These are phyloP conservation scores for Vandiemenella viatica DNA, from an alignment of 2,888 invertebrate genomes.

Conservation along the genomic window DNA sequence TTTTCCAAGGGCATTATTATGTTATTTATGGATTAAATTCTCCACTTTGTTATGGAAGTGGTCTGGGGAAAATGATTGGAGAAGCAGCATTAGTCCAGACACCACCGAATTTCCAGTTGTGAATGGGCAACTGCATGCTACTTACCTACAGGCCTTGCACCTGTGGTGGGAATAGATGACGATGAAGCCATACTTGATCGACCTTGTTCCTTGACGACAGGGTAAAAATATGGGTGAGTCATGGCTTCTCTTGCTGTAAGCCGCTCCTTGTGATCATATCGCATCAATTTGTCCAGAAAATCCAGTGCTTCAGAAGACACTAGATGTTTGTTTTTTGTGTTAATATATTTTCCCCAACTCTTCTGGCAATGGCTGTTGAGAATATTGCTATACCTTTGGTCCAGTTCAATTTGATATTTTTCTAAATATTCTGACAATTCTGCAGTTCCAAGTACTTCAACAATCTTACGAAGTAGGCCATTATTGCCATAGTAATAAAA, in stretches of 20 bases:
- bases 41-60: too few relatives aligned
- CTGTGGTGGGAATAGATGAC: constrained; percentile 59
- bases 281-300: constrained; percentile 95
- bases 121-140: constrained; percentile 43
- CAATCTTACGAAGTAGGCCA: constrained; percentile 97
- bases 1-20: too few relatives aligned
- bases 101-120: too few relatives aligned
- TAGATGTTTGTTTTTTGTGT: constrained; percentile 97
- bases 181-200: constrained; percentile 55
- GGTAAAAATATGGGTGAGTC: constrained; percentile 98
- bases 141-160: constrained; percentile 45
- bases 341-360: constrained; percentile 98
- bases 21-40: too few relatives aligned
- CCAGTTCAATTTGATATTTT: constrained; percentile 99
- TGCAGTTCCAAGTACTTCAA: constrained; percentile 98
- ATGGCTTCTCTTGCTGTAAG: constrained; percentile 98
- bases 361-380: constrained; percentile 97
- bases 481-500: constrained; percentile 99
- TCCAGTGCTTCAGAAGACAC: constrained; percentile 97
- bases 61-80: too few relatives aligned
- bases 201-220: constrained; percentile 76
- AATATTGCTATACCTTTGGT: constrained; percentile 98
- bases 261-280: constrained; percentile 95
- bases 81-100: too few relatives aligned
- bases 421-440: constrained; percentile 98